Conservation (phyloP, 2,797 vertebrate species). For the Microctenopoma steveboyesi region DNA sequence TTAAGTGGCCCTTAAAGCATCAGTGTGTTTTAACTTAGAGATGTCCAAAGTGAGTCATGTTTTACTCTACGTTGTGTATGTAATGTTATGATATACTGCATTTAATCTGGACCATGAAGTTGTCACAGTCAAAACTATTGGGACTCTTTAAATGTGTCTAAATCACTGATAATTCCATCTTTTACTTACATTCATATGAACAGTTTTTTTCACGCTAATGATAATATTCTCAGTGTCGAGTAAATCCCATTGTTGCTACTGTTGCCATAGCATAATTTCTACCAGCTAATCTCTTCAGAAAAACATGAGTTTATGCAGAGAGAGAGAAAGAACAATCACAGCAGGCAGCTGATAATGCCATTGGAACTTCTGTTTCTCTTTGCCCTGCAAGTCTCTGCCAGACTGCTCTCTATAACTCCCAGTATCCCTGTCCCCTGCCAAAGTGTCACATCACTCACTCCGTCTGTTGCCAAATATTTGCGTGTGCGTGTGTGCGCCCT, state of each 20-base stretch:
- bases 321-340: constrained; percentile 37
- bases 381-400: constrained; percentile 54
- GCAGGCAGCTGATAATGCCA: constrained; percentile 56
- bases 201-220: too few relatives aligned
- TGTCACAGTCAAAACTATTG: not conserved
- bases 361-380: constrained; percentile 60
- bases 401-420: constrained; percentile 28
- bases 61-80: not conserved
- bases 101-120: too few relatives aligned
- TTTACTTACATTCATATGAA: not conserved
- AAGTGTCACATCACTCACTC: constrained; percentile 70
- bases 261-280: constrained; percentile 1
- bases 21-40: not conserved
- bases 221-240: too few relatives aligned
- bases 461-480: constrained; percentile 71
- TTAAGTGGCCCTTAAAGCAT: not conserved
- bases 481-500: constrained; percentile 24
- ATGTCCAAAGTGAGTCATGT: not conserved
- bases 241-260: constrained; percentile 14
- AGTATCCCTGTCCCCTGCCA: constrained; percentile 48
- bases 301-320: constrained; percentile 35
- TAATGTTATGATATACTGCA: not conserved
- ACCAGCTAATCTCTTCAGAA: constrained; percentile 17
- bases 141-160: not conserved
- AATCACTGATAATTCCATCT: not conserved